Conservation (phyloP, 1,140 invertebrate genomes). For the Mya arenaria region DNA sequence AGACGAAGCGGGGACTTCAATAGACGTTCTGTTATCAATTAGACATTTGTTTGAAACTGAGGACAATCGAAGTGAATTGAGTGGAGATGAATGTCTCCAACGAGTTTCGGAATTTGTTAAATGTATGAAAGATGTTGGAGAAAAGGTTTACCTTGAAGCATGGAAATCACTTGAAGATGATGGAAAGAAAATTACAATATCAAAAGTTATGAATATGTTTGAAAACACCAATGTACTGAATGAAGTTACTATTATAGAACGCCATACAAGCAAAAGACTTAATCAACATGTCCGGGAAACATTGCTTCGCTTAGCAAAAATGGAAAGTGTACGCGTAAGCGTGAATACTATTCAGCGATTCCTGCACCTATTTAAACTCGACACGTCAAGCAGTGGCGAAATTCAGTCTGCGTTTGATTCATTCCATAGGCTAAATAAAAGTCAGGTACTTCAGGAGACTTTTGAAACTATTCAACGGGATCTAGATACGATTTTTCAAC, state of each 20-base stretch:
- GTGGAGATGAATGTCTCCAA: no score
- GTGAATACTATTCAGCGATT: not conserved
- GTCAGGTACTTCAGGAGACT: not conserved
- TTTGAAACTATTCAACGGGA: constrained; percentile 6
- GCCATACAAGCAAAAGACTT: no score
- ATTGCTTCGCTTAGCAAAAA: not conserved
- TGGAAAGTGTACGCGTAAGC: not conserved
- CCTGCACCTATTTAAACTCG: not conserved
- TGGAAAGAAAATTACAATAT: no score
- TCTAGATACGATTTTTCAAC: constrained; percentile 6
- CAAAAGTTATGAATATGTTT: no score
- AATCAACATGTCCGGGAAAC: no score
- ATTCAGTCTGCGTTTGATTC: not conserved
- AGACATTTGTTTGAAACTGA: not conserved
- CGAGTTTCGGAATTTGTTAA: no score
- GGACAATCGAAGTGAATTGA: not conserved
- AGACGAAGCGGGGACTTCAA: not conserved
- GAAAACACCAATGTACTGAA: no score
- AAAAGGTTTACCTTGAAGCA: no score
- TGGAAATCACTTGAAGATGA: no score
- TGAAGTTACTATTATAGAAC: no score
- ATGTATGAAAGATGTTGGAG: no score
- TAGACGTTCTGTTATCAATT: not conserved
- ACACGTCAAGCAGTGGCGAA: not conserved
- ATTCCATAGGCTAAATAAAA: constrained; percentile 5